These are phyloP conservation scores for Artibeus lituratus DNA, from an alignment of 2,797 vertebrate species.

Conservation along the genomic window DNA sequence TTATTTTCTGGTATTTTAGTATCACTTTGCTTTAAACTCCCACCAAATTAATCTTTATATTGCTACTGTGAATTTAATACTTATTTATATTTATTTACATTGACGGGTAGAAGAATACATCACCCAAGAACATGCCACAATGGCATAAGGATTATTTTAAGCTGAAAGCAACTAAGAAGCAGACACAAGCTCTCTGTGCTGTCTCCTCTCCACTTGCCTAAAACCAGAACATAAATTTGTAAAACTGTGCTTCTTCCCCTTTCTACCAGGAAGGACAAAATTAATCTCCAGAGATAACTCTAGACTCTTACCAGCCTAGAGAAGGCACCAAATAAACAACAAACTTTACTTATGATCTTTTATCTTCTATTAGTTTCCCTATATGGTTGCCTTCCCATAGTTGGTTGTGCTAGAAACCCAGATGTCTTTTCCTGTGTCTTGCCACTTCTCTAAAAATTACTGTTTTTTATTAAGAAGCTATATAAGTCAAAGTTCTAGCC, in stretches of 20 bases:
- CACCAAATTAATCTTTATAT: not conserved
- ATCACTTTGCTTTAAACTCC: not conserved
- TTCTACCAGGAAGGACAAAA: not conserved
- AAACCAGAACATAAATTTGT: not conserved
- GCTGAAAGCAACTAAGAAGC: not conserved
- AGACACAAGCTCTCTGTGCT: not conserved
- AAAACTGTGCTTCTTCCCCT: not conserved
- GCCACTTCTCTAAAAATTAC: not conserved
- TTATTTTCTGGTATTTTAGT: not conserved
- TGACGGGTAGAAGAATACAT: not conserved
- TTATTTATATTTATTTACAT: conserved; percentile 10
- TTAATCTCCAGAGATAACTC: not conserved
- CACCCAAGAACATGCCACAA: not conserved
- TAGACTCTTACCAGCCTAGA: not conserved
- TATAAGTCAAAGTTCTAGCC: not conserved
- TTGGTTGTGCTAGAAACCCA: not conserved
- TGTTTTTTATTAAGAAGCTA: not conserved
- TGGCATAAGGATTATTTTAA: conserved; percentile 14
- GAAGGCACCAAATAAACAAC: not conserved
- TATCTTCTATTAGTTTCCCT: not conserved
- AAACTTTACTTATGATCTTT: not conserved
- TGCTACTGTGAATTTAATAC: not conserved
- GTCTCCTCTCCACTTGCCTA: not conserved
- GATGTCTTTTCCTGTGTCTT: not conserved
- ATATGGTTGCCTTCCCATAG: not conserved